phyloP scores from a whole-genome alignment of 2,113 vertebrate genomes.

The Sinocyclocheilus anshuiensis region DNA sequence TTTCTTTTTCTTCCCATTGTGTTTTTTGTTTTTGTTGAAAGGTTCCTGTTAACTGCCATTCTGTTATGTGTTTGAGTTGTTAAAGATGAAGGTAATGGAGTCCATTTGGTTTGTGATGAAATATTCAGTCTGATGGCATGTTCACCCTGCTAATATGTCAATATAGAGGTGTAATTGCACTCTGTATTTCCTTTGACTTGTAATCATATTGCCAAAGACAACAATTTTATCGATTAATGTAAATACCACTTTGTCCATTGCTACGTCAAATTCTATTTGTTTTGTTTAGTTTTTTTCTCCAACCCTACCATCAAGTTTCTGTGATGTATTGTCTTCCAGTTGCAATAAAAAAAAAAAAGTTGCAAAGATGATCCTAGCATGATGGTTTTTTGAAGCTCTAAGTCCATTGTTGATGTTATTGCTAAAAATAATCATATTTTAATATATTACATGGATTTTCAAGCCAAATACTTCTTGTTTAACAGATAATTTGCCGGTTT shows the following conservation, averaged over 20 bases:
- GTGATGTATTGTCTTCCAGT: slow-evolving; percentile 98
- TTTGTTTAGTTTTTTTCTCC: slow-evolving; percentile 60
- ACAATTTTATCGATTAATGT: slow-evolving; percentile 87
- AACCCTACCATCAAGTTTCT: slow-evolving; percentile 93
- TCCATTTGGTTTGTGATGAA: slow-evolving; percentile 50
- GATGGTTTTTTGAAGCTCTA: slow-evolving; percentile 17
- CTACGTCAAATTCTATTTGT: slow-evolving; percentile 50
- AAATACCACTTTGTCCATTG: slow-evolving; percentile 85
- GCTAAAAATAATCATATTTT: background rate
- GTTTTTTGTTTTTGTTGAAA: slow-evolving; percentile 38
- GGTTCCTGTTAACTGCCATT: slow-evolving; percentile 58
- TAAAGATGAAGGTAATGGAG: slow-evolving; percentile 27
- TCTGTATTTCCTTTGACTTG: slow-evolving; percentile 70
- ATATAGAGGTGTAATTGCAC: slow-evolving; percentile 64
- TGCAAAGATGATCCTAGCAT: slow-evolving; percentile 55
- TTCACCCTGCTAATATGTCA: slow-evolving; percentile 62
- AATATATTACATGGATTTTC: too few relatives aligned
- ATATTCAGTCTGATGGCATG: slow-evolving; percentile 63
- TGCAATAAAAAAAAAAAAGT: slow-evolving; percentile 90
- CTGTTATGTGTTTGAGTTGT: slow-evolving; percentile 50
- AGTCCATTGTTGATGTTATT: background rate
- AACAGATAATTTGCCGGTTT: too few relatives aligned
- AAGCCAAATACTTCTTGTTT: too few relatives aligned
- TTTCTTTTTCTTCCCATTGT: slow-evolving; percentile 53
- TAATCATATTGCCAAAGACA: slow-evolving; percentile 75